Base-by-base conservation (phyloP, 2,113 vertebrate genomes). In the Dendropsophus ebraccatus region DNA sequence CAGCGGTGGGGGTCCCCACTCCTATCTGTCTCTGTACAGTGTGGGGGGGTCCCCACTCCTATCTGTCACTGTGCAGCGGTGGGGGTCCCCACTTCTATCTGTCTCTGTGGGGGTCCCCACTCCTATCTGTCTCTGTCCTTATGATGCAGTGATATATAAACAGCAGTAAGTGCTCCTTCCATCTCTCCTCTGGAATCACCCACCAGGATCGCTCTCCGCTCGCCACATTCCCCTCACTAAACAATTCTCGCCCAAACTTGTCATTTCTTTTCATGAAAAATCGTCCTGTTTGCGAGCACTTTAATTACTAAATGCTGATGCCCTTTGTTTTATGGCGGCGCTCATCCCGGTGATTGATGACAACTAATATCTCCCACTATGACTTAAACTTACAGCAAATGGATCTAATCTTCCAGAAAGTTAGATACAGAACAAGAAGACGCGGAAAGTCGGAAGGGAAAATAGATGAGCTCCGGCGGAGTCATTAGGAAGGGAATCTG, bases 211-310 rank as follows among this genome's bases (percentile, higher is more conserved):
- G n/a, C n/a, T n/a, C n/a, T n/a, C n/a, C n/a, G n/a, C n/a, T n/a
- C n/a, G n/a, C n/a, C n/a, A n/a, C 41, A 56, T 76, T 87, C 35
- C 60, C 54, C 78, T 28, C 6, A 58, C 21, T 8, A 19, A 70
- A 11, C 21, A 56, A 82, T n/a, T 84, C 79, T 79, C 78, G 16
- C 10, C 21, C 77, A 54, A 41, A n/a, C 75, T 88, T 89, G 16
- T 1, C 85, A 87, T 88, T 76, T 75, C n/a, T 89, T 87, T 74
- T 87, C 1, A 45, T 19, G 9, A 45, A 17, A 41, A 0, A 4
- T 45, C 17, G 28, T 35, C n/a, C 30, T 65, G 23, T 0, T 32
- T 83, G 83, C 81, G 19, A 21, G 7, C 4, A 23, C 19, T 82
- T 75, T 45, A 30, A 17, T 77, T 30, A 1, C 28, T 78, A 81